Base-by-base conservation (phyloP, 1,140 invertebrate genomes). In the Trichomalopsis sarcophagae region DNA sequence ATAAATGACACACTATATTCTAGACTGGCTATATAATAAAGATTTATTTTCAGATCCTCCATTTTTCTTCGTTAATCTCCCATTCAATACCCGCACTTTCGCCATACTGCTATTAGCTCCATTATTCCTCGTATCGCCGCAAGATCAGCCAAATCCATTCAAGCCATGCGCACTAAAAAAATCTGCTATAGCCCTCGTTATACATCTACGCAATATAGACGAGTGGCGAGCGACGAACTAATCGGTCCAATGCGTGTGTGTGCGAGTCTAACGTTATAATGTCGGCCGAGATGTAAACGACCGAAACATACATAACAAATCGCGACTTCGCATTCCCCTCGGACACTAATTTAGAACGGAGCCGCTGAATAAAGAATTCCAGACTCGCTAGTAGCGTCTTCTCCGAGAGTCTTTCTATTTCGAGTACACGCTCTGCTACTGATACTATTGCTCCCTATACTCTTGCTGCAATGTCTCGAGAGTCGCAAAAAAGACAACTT, bases 341-440 rank as follows among this genome's bases (percentile, higher is more conserved):
- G 36, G 55, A 44, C 47, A n/a, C 82, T 79, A 73, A 84, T 79
- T 84, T 84, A 84, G 75, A 78, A 77, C 76, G 62, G 10, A 62
- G 44, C 11, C 17, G 40, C 9, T 6, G 80, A 55, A 74, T 66
- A 79, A 78, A 79, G 82, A 55, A 73, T 73, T 75, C 75, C 62
- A 71, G 76, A 23, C 73, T 33, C 33, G 73, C 30, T 44, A 40
- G 30, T 75, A 30, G 73, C 36, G 27, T 30, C 30, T 69, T 1
- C 55, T 9, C 36, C 21, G 55, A 6, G 11, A 44, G 74, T 33
- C 44, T 62, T 74, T 84, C 82, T 84, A 77, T 84, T 84, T 84
- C 82, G 82, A 78, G 82, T 68, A 50, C 17, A 2, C 17, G 33
- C 27, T 40, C n/a, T 27, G 40, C 66, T 62, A 62, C 55, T n/a